A percentile compares a stretch with the other conserved stretches of the same genome.
Evolutionary conservation across 1,140 invertebrate genomes (phyloP).

Genomic region (Hestina assimilis): DNA sequence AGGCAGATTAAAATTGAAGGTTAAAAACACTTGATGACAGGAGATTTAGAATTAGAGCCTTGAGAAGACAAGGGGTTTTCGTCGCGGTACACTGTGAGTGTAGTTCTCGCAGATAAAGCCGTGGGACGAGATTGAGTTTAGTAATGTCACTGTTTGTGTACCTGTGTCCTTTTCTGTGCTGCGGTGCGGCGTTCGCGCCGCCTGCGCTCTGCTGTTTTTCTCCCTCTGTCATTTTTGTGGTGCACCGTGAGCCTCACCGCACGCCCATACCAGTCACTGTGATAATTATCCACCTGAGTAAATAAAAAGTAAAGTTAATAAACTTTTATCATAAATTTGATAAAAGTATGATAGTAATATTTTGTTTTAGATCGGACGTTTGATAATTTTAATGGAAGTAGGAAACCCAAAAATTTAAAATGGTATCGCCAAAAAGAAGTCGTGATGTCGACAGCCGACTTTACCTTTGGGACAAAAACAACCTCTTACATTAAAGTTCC

Average conservation of each 20-base stretch:
- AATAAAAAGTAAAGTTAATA: slow-evolving; percentile 10
- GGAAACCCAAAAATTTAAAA: no score
- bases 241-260: slow-evolving; percentile 53
- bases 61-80: no score
- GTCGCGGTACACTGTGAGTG: not conserved
- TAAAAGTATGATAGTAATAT: no score
- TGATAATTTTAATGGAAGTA: no score
- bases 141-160: slow-evolving; percentile 45
- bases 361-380: no score
- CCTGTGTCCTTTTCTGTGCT: slow-evolving; percentile 76
- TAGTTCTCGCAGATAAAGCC: not conserved
- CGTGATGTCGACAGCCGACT: no score
- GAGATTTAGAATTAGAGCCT: no score
- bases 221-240: slow-evolving; percentile 59
- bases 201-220: slow-evolving; percentile 63
- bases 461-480: no score
- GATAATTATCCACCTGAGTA: slow-evolving; percentile 52
- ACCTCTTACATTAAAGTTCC: no score
- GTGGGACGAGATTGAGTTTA: not conserved
- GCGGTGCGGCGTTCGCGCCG: slow-evolving; percentile 72
- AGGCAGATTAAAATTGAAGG: no score
- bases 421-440: no score
- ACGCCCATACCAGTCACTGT: slow-evolving; percentile 56
- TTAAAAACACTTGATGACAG: no score
- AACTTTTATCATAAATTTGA: slow-evolving; percentile 7